phyloP scores from a whole-genome alignment of 1,140 invertebrate genomes.

The Odontomachus brunneus region DNA sequence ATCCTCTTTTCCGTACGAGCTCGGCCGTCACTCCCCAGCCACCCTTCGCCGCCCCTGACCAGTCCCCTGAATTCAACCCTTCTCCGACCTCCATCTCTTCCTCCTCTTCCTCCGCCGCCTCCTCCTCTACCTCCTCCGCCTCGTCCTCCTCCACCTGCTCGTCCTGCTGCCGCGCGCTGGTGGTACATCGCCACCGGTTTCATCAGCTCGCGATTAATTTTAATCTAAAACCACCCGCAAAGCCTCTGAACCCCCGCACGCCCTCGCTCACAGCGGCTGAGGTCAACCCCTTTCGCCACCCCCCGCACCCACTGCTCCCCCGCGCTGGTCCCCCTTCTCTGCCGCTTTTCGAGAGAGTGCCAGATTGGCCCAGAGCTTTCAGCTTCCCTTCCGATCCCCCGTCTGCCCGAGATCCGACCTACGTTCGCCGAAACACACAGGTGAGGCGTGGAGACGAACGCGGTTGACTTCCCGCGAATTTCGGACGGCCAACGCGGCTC shows the following conservation, averaged over 20 bases:
- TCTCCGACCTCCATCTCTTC: conserved; percentile 59
- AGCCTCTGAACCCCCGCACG: conserved; percentile 70
- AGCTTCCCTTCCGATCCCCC: conserved; percentile 27
- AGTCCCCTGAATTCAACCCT: conserved; percentile 71
- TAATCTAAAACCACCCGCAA: conserved; percentile 78
- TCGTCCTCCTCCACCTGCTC: too few species aligned
- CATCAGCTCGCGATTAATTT: conserved; percentile 79
- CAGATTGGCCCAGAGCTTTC: conserved; percentile 69
- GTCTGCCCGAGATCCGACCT: conserved; percentile 57
- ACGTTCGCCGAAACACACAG: conserved; percentile 49
- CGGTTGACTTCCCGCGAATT: conserved; percentile 36
- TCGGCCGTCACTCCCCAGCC: conserved; percentile 32
- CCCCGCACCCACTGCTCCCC: neutral
- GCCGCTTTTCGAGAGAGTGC: conserved; percentile 56
- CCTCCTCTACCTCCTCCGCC: too few species aligned
- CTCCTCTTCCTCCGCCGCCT: too few species aligned
- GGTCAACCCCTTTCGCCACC: conserved; percentile 71
- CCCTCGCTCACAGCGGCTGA: conserved; percentile 52
- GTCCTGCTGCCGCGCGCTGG: conserved; percentile 16
- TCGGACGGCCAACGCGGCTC: neutral
- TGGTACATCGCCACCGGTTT: conserved; percentile 72
- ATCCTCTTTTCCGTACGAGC: conserved; percentile 72
- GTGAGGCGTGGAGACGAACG: conserved; percentile 45
- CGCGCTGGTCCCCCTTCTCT: neutral
- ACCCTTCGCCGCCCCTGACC: conserved; percentile 68